Conservation (phyloP, 1,140 invertebrate genomes). For the Daktulosphaira vitifoliae region DNA sequence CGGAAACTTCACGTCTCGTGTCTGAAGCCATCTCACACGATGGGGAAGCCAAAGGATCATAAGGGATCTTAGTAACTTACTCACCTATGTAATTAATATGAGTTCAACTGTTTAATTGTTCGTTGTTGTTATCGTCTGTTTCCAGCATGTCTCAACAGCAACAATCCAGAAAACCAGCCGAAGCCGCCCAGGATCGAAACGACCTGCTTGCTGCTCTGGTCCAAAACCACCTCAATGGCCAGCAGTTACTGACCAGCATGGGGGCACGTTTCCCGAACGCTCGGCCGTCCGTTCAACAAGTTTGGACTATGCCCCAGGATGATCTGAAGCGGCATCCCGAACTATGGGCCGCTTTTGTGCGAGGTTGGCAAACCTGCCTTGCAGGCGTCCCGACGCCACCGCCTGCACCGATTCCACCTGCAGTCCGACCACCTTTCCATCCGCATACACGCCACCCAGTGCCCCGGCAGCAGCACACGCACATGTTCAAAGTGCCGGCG, state of each 20-base stretch:
- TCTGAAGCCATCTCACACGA: not conserved
- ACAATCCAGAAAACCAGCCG: not conserved
- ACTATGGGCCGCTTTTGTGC: not conserved
- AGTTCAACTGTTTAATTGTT: not conserved
- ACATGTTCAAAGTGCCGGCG: too few species aligned
- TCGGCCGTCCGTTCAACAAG: not conserved
- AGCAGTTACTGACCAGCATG: not conserved
- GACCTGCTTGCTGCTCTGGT: not conserved
- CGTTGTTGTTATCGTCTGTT: not conserved
- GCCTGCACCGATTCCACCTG: not conserved
- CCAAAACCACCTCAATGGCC: not conserved
- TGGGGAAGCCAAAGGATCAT: not conserved
- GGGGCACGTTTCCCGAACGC: too few species aligned
- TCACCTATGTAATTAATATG: too few species aligned
- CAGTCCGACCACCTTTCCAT: too few species aligned
- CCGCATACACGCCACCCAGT: too few species aligned
- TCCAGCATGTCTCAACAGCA: not conserved
- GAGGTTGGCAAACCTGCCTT: not conserved
- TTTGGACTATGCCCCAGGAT: not conserved
- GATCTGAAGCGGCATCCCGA: not conserved
- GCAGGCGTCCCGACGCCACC: not conserved
- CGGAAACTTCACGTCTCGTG: not conserved
- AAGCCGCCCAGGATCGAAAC: not conserved
- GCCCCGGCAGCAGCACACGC: too few species aligned
- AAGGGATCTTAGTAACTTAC: too few species aligned